Base-by-base conservation (phyloP, 2,797 vertebrate species). In the Danio tinwini region DNA sequence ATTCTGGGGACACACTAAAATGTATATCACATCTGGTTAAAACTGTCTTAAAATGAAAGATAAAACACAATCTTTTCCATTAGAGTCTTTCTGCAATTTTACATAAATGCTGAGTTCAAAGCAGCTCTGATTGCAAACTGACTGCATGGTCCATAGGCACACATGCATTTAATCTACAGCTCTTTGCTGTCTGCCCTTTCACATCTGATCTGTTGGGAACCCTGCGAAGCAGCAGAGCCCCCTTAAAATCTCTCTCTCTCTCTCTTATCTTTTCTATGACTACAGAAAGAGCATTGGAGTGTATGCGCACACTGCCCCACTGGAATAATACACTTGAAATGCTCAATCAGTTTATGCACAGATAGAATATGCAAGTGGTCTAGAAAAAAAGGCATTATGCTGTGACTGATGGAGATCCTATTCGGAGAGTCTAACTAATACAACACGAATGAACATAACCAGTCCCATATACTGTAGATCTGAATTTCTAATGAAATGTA, bases 171-270 rank as follows among this genome's bases (percentile, higher is more conserved):
- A 40, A 72, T 72, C 52, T 72, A 45, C 12, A 58, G 17, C 12
- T 29, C 69, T 45, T 58, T 72, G 69, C 69, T 72, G 17, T 58
- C 53, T 72, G 17, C 69, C 69, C 40, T 72, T 72, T 56, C 17
- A 45, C 45, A 56, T 29, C n/a, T 29, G 17, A 21, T 72, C 40
- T 45, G 39, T 10, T 71, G 69, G 40, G 40, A 72, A 58, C 53
- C 69, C 52, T 72, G 52, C 58, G 70, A 70, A 70, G 68, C 69
- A 56, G 52, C 69, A 40, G 58, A 42, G 68, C 40, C 53, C 69
- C 39, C 17, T 72, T 56, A 56, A 19, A 56, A 39, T 72, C 37
- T 8, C 45, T 72, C 37, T 14, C 45, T 19, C 45, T n/a, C n/a
- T n/a, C n/a, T n/a, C n/a, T 47, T 49, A n/a, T 40, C 49, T 40